A percentile compares a stretch with the other conserved stretches of the same genome.
Conservation (phyloP, 2,797 vertebrate species). For the Clarias laeviceps region DNA sequence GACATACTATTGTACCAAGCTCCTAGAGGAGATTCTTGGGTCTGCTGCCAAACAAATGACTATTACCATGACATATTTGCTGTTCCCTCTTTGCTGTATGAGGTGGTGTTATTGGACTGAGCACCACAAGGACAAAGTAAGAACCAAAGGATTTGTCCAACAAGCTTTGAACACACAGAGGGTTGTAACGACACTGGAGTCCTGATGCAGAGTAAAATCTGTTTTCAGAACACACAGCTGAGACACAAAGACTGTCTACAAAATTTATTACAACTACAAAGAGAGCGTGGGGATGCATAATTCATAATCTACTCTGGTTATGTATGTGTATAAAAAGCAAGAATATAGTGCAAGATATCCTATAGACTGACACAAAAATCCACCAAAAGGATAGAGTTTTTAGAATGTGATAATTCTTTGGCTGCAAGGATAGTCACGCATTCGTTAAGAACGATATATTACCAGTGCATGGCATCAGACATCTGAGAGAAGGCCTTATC, state of each 20-base stretch:
- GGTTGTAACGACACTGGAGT: slow-evolving; percentile 38
- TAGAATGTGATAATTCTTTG: slow-evolving; percentile 33
- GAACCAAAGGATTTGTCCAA: slow-evolving; percentile 58
- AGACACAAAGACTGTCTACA: slow-evolving; percentile 32
- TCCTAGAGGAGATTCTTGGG: slow-evolving; percentile 47
- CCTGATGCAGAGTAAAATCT: slow-evolving; percentile 27
- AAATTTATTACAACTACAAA: slow-evolving; percentile 40
- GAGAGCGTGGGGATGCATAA: slow-evolving; percentile 16
- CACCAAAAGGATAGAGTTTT: background rate
- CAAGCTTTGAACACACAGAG: slow-evolving; percentile 55
- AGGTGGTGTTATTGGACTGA: slow-evolving; percentile 56
- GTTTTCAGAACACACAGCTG: slow-evolving; percentile 40
- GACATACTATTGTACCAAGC: slow-evolving; percentile 45
- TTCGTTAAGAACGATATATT: slow-evolving; percentile 28
- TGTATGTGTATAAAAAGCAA: slow-evolving; percentile 8
- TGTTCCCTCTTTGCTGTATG: slow-evolving; percentile 50
- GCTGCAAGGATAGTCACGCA: slow-evolving; percentile 15
- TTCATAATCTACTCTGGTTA: slow-evolving; percentile 23
- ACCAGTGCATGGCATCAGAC: slow-evolving; percentile 31
- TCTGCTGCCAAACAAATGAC: slow-evolving; percentile 57
- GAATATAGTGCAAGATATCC: slow-evolving; percentile 11
- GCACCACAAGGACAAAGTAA: slow-evolving; percentile 59
- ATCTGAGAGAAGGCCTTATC: slow-evolving; percentile 42
- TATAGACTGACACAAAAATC: slow-evolving; percentile 2
- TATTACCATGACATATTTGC: slow-evolving; percentile 57